Evolutionary conservation across 1,140 invertebrate species (phyloP).

Genomic region (Euschistus heros): DNA sequence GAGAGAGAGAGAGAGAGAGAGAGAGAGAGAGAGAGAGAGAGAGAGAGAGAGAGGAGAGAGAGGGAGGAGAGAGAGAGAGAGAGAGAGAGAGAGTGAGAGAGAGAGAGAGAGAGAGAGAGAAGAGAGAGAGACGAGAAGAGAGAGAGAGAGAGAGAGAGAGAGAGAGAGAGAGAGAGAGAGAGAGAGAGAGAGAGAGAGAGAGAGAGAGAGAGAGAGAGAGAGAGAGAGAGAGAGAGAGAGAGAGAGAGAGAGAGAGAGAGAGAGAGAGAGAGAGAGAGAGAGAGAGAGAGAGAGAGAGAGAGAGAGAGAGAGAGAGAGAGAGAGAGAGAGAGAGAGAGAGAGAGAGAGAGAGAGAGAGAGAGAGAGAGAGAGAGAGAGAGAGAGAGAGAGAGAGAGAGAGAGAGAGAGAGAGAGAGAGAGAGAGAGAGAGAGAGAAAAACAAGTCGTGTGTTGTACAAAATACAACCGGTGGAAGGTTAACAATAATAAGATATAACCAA

Average conservation of each 20-base stretch:
- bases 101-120: background rate
- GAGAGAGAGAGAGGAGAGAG: too few relatives aligned
- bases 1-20: too few relatives aligned
- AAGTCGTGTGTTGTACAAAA: too few relatives aligned
- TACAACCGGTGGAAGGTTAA: too few relatives aligned
- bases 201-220: background rate
- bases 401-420: slow-evolving; percentile 6
- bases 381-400: background rate
- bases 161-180: background rate
- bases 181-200: background rate
- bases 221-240: background rate
- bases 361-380: slow-evolving; percentile 4
- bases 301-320: slow-evolving; percentile 1
- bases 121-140: too few relatives aligned
- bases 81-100: background rate
- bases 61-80: background rate
- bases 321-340: background rate
- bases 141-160: background rate
- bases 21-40: too few relatives aligned
- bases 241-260: background rate
- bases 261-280: background rate
- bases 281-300: background rate
- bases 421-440: background rate
- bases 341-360: slow-evolving; percentile 2
- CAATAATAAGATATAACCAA: too few relatives aligned